Evolutionary conservation across 2,113 vertebrate genomes (phyloP).

Genomic region (Rhinichthys klamathensis): DNA sequence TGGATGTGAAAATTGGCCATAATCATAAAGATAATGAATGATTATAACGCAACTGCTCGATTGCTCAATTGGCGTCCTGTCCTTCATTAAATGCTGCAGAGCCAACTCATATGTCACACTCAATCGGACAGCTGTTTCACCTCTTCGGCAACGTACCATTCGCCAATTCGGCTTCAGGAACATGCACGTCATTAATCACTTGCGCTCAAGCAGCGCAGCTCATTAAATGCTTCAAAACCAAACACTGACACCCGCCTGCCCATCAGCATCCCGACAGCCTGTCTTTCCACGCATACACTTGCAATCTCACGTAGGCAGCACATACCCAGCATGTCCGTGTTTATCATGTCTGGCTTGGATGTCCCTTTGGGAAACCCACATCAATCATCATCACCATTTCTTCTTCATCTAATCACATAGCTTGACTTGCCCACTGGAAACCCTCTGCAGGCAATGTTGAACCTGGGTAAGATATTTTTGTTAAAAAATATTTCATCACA

Average conservation of each 20-base stretch:
- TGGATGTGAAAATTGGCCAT: slow-evolving; percentile 37
- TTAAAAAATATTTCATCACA: slow-evolving; percentile 21
- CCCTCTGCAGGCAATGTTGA: neutral
- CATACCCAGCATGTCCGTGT: slow-evolving; percentile 52
- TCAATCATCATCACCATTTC: slow-evolving; percentile 30
- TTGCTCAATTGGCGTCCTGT: slow-evolving; percentile 27
- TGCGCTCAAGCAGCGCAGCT: slow-evolving; percentile 30
- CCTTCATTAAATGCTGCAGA: slow-evolving; percentile 18
- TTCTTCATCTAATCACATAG: slow-evolving; percentile 18
- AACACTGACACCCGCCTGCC: slow-evolving; percentile 40
- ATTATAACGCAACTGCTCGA: slow-evolving; percentile 23
- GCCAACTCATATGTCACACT: slow-evolving; percentile 46
- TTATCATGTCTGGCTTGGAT: slow-evolving; percentile 23
- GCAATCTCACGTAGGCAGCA: slow-evolving; percentile 60
- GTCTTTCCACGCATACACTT: slow-evolving; percentile 56
- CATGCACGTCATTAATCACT: slow-evolving; percentile 28
- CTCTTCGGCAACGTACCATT: slow-evolving; percentile 5
- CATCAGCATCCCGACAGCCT: slow-evolving; percentile 42
- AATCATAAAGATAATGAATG: slow-evolving; percentile 37
- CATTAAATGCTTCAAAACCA: slow-evolving; percentile 36
- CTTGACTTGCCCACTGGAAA: slow-evolving; percentile 6
- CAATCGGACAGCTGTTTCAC: slow-evolving; percentile 42
- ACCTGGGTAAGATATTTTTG: neutral
- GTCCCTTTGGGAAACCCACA: slow-evolving; percentile 29
- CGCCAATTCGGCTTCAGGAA: slow-evolving; percentile 19